Evolutionary conservation across 2,888 invertebrate genomes (phyloP).

Genomic region (Chydorus sphaericus): DNA sequence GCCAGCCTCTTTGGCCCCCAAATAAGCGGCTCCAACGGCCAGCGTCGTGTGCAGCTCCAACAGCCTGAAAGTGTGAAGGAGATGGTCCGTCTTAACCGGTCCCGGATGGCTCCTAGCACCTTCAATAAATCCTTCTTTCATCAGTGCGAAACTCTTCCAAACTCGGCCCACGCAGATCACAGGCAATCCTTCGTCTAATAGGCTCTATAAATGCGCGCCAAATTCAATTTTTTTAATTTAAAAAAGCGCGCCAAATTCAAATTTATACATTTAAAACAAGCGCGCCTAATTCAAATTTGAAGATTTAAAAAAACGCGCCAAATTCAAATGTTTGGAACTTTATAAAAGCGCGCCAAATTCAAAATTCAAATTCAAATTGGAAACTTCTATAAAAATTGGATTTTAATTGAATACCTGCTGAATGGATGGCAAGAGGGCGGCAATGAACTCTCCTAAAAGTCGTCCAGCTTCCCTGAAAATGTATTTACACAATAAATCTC

Average conservation of each 20-base stretch:
- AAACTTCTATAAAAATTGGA: conserved; percentile 3
- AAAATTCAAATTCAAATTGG: too few relatives aligned
- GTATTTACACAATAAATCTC: conserved; percentile 54
- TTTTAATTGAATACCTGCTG: conserved; percentile 9
- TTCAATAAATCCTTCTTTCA: conserved; percentile 52
- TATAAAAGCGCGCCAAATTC: too few relatives aligned
- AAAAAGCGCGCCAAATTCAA: neutral
- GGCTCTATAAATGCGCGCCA: conserved; percentile 28
- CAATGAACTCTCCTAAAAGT: conserved; percentile 47
- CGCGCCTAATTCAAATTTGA: neutral
- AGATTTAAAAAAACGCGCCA: neutral
- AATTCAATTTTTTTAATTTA: too few relatives aligned
- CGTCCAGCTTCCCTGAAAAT: conserved; percentile 55
- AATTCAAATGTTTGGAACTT: too few relatives aligned
- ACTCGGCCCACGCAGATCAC: conserved; percentile 89
- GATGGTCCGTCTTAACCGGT: conserved; percentile 2
- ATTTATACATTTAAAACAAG: conserved; percentile 12
- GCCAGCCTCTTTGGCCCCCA: conserved; percentile 56
- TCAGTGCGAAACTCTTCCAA: conserved; percentile 77
- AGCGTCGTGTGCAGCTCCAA: conserved; percentile 55
- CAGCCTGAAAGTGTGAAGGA: conserved; percentile 42
- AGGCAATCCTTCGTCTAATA: conserved; percentile 43
- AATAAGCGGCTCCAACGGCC: conserved; percentile 72
- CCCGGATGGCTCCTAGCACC: conserved; percentile 22
- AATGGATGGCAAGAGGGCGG: conserved; percentile 43